Percentiles rank a stretch among this genome's conserved stretches.
These are phyloP conservation scores for Microtus oregoni DNA, from an alignment of 2,113 vertebrate genomes.

Conservation along the genomic window DNA sequence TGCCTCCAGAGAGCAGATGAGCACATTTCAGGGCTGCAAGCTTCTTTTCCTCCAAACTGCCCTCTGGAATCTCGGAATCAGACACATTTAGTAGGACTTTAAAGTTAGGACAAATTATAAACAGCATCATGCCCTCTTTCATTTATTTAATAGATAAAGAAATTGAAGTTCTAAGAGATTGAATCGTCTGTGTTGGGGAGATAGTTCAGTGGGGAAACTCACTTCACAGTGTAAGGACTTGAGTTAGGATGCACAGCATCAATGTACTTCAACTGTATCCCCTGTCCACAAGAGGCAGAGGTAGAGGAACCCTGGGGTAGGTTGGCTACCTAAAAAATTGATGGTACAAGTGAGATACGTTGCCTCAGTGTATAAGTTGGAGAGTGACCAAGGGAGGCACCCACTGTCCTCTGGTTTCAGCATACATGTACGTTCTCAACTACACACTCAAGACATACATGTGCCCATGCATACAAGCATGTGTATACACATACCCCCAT, in stretches of 20 bases:
- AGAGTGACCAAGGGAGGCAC: neutral
- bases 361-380: neutral
- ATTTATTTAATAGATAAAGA: neutral
- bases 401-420: too few species aligned
- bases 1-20: neutral
- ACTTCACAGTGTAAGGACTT: neutral
- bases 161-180: constrained; percentile 27
- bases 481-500: neutral
- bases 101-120: neutral
- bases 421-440: too few species aligned
- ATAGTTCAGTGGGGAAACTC: neutral
- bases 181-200: neutral
- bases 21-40: neutral
- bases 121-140: neutral
- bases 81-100: neutral
- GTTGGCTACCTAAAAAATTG: neutral
- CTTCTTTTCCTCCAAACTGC: neutral
- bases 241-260: neutral
- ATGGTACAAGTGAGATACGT: too few species aligned
- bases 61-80: neutral
- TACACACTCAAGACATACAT: neutral
- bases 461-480: neutral
- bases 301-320: fast-evolving
- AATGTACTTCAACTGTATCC: too few species aligned
- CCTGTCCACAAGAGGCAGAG: too few species aligned